Evolutionary conservation across 1,140 invertebrate species (phyloP), one percentile per base, ranked within the genome.

Genomic region (Neoseiulus cucumeris): DNA sequence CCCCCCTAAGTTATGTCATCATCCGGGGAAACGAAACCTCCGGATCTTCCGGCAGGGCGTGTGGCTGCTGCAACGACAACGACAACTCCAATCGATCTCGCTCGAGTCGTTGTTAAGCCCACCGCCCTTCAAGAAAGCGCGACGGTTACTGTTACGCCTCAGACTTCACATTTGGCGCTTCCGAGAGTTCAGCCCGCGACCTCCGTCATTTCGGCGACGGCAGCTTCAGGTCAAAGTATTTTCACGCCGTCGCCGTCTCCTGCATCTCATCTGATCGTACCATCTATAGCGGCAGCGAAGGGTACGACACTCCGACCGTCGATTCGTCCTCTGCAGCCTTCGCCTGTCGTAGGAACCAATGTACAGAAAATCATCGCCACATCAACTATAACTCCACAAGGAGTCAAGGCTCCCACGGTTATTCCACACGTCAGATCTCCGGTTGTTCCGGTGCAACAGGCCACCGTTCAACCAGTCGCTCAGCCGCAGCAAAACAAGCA

Each of bases 251-350:
- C 51, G 33, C 33, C 33, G 9, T 39, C 33, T 39, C 33, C 33
- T 6, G 33, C 9, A 25, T 59, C 51, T 25, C 51, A 59, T 59
- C 22, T 59, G 17, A 59, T 59, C 33, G 51, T 59, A 17, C 51
- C 51, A 1, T 9, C 33, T 9, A 9, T 39, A 9, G 51, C 51
- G 1, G 51, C 51, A 25, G 33, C 14, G 2, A 59, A 59, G 51
- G 22, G 25, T 25, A 33, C 51, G 14, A 17, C 51, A 2, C 28
- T 51, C 6, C 44, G 17, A 55, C 65, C 44, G 4, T 42, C 55
- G 30, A 44, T 68, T 59, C 66, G 39, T 51, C 44, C 28, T 33
- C 30, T 67, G 22, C 45, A 55, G 33, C 66, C 64, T 30, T 18
- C 25, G 30, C 30, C 51, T 17, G 25, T 67, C 25, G 30, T 59